phyloP scores from a whole-genome alignment of 1,140 invertebrate species.

The Vanessa atalanta region DNA sequence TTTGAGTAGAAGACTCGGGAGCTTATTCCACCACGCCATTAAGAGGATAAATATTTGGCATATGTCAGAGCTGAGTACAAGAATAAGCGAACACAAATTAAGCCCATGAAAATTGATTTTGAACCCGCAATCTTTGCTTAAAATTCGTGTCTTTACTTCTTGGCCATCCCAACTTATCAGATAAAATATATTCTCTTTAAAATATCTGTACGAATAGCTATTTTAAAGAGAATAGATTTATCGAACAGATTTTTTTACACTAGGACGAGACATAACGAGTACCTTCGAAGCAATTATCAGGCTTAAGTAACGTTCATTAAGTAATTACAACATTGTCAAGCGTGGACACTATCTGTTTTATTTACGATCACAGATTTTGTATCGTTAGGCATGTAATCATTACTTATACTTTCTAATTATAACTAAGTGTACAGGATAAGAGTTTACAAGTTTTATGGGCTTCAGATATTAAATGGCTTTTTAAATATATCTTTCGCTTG shows the following conservation, averaged over 20 bases:
- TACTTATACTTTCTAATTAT: slow-evolving; percentile 38
- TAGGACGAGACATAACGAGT: background rate
- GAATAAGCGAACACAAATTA: too few species aligned
- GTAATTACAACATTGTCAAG: slow-evolving; percentile 33
- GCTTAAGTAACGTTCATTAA: slow-evolving; percentile 35
- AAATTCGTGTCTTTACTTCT: too few species aligned
- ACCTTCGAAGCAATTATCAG: background rate
- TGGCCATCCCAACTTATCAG: too few species aligned
- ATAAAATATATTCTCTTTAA: too few species aligned
- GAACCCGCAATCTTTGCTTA: too few species aligned
- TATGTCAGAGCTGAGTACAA: too few species aligned
- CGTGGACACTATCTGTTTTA: slow-evolving; percentile 36
- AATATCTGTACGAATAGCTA: too few species aligned
- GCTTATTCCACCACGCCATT: too few species aligned
- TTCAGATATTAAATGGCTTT: slow-evolving; percentile 1
- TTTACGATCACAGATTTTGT: slow-evolving; percentile 38
- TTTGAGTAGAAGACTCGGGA: too few species aligned
- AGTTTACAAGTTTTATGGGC: slow-evolving; percentile 2
- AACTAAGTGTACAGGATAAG: slow-evolving; percentile 14
- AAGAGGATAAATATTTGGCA: too few species aligned
- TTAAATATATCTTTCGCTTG: background rate
- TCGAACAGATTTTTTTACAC: background rate
- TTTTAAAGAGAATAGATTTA: too few species aligned
- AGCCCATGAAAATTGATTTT: too few species aligned
- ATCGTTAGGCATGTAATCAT: slow-evolving; percentile 24